Base-by-base conservation (phyloP, 1,140 invertebrate genomes). In the Mya arenaria region DNA sequence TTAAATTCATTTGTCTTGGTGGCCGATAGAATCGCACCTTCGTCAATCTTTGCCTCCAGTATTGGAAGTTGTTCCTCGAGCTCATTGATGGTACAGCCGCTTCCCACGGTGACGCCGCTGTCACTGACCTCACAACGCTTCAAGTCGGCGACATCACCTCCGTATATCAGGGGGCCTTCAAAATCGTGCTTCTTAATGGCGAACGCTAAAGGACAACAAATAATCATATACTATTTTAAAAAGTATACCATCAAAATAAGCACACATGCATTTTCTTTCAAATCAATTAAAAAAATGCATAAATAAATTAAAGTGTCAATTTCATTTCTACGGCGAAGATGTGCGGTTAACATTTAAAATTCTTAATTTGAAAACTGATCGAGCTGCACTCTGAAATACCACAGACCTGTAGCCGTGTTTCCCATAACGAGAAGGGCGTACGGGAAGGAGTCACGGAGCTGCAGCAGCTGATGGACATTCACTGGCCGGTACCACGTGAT, bases 331-430 rank as follows among this genome's bases (percentile, higher is more conserved):
- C n/a, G n/a, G n/a, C n/a, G n/a, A n/a, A n/a, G n/a, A n/a, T n/a
- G n/a, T n/a, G n/a, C n/a, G n/a, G n/a, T n/a, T n/a, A n/a, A n/a
- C n/a, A n/a, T n/a, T n/a, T n/a, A n/a, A n/a, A n/a, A n/a, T n/a
- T n/a, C n/a, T n/a, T n/a, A n/a, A n/a, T n/a, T n/a, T n/a, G n/a
- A n/a, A n/a, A n/a, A n/a, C n/a, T n/a, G n/a, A n/a, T n/a, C n/a
- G n/a, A n/a, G n/a, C n/a, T n/a, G n/a, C n/a, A n/a, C n/a, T n/a
- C n/a, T n/a, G n/a, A n/a, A n/a, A n/a, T n/a, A n/a, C n/a, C n/a
- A n/a, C n/a, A 28, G 62, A 77, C 73, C 73, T 63, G 60, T 34
- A 6, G 58, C 65, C 28, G 73, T 77, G 73, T 77, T 77, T 13
- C 73, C 73, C 73, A 77, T 77, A 8, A 77, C 39, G 19, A 77